Conservation (phyloP, 2,113 vertebrate species). For the Lophura nycthemera region DNA sequence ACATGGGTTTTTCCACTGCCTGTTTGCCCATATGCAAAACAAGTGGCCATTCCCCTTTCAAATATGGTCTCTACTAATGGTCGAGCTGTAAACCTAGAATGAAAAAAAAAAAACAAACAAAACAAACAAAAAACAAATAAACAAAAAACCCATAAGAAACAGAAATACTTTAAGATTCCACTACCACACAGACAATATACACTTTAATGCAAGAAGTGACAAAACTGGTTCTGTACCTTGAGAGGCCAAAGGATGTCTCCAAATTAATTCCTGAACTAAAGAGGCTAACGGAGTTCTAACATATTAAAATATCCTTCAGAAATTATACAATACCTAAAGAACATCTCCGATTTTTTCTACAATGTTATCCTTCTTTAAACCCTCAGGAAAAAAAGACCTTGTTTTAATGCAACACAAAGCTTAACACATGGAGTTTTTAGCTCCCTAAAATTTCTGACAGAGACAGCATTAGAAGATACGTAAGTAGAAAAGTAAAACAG, state of each 20-base stretch:
- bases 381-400: neutral
- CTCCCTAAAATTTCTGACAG: neutral
- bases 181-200: neutral
- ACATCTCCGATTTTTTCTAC: neutral
- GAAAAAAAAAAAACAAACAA: neutral
- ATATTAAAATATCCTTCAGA: neutral
- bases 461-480: neutral
- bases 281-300: neutral
- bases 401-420: neutral
- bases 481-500: neutral
- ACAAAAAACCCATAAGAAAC: neutral
- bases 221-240: neutral
- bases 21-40: conserved; percentile 97
- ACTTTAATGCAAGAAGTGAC: neutral
- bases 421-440: neutral
- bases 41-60: conserved; percentile 97
- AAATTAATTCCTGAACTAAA: neutral
- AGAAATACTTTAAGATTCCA: neutral
- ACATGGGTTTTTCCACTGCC: conserved; percentile 99
- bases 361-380: neutral
- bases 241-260: neutral
- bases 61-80: conserved; percentile 98
- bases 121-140: neutral
- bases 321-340: neutral
- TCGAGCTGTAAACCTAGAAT: conserved; percentile 92